Evolutionary conservation across 2,888 invertebrate species (phyloP).

Genomic region (Hoplodrina ambigua): DNA sequence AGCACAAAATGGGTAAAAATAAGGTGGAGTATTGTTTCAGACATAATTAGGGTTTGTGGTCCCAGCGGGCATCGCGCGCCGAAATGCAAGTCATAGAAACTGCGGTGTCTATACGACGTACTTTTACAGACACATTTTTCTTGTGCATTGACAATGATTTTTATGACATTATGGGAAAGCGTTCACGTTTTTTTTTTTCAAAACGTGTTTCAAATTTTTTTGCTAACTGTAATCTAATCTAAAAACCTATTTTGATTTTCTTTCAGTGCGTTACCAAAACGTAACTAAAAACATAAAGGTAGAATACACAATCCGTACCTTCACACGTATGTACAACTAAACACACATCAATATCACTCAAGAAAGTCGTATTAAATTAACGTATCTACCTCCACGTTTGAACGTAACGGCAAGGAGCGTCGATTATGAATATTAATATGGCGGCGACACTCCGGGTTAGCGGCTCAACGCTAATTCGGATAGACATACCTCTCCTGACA

Average conservation of each 20-base stretch:
- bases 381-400: conserved; percentile 63
- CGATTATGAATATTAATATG: conserved; percentile 83
- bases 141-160: not conserved
- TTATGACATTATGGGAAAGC: not conserved
- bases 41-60: conserved; percentile 89
- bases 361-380: conserved; percentile 72
- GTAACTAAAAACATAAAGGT: not conserved
- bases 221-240: too few relatives aligned
- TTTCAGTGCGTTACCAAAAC: not conserved
- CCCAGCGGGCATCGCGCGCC: conserved; percentile 75
- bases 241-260: not conserved
- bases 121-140: not conserved
- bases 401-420: conserved; percentile 64
- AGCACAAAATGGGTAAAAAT: conserved; percentile 90
- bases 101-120: not conserved
- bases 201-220: not conserved
- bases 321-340: conserved; percentile 25
- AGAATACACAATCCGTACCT: conserved; percentile 8
- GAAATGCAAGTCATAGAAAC: conserved; percentile 81
- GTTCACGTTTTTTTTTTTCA: not conserved
- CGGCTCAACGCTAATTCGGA: conserved; percentile 82
- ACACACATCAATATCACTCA: conserved; percentile 60
- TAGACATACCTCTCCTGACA: conserved; percentile 78
- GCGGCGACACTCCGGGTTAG: conserved; percentile 81
- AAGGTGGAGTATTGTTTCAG: conserved; percentile 87